phyloP scores from a whole-genome alignment of 2,888 invertebrate species.

The Pammene aurita region DNA sequence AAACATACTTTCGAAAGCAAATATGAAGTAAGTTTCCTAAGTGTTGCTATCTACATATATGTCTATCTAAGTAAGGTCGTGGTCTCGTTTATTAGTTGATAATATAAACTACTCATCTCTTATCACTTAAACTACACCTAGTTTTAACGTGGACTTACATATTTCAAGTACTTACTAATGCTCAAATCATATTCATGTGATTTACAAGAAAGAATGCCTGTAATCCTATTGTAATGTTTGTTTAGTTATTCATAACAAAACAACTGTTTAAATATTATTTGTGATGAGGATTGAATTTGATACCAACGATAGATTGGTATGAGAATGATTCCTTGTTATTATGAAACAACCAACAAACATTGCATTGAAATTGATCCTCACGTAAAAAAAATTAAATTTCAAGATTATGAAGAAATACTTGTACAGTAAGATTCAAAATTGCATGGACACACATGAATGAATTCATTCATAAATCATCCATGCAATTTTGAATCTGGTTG shows the following conservation, averaged over 20 bases:
- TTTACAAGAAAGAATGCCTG: slow-evolving; percentile 2
- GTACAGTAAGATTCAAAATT: too few species aligned
- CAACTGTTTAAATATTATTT: slow-evolving; percentile 22
- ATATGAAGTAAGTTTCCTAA: slow-evolving; percentile 65
- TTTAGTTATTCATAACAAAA: neutral
- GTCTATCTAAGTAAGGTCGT: neutral
- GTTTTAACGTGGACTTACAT: neutral
- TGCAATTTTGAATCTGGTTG: too few species aligned
- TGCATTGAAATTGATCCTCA: too few species aligned
- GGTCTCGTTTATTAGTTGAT: neutral
- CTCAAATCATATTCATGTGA: neutral
- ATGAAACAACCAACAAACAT: too few species aligned
- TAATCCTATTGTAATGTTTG: slow-evolving; percentile 1
- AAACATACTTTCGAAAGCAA: slow-evolving; percentile 64
- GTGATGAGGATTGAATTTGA: neutral
- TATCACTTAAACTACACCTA: neutral
- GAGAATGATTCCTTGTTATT: too few species aligned
- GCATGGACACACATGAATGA: too few species aligned
- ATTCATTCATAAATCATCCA: too few species aligned
- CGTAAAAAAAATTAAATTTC: too few species aligned
- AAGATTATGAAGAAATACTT: neutral
- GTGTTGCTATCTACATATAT: too few species aligned
- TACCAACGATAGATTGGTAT: too few species aligned
- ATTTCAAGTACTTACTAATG: neutral
- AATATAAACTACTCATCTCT: neutral